Evolutionary conservation across 2,888 invertebrate species (phyloP).

Genomic region (Phoenoteleia sp.): DNA sequence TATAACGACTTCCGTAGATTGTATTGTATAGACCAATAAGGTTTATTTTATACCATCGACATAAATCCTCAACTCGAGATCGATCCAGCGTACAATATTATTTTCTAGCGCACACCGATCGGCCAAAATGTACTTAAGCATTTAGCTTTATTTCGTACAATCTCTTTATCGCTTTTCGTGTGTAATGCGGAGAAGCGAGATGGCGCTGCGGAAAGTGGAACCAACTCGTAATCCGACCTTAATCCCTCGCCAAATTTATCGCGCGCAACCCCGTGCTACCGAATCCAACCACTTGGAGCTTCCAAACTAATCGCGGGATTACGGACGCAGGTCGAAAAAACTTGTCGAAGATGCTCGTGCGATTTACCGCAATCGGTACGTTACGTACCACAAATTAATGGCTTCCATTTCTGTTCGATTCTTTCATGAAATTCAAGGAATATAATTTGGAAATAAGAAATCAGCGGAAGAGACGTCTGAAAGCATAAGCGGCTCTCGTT

Average conservation of each 20-base stretch:
- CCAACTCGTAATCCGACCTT: constrained; percentile 69
- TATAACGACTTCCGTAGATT: no score
- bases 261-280: constrained; percentile 63
- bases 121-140: constrained; percentile 46
- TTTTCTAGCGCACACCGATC: not conserved
- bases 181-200: constrained; percentile 62
- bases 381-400: not conserved
- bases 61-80: not conserved
- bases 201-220: constrained; percentile 71
- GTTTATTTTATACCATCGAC: not conserved
- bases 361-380: constrained; percentile 15
- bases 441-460: constrained; percentile 15
- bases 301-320: constrained; percentile 66
- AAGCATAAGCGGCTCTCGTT: constrained; percentile 83
- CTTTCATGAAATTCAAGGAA: no score
- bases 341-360: constrained; percentile 51
- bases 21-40: not conserved
- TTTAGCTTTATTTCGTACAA: constrained; percentile 59
- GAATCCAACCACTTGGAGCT: constrained; percentile 53
- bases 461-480: constrained; percentile 71
- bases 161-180: constrained; percentile 65
- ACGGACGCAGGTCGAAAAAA: constrained; percentile 36
- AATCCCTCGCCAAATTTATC: constrained; percentile 71
- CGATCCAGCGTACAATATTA: not conserved
- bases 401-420: no score